Conservation (phyloP, 2,888 invertebrate genomes). For the Idaea biselata region DNA sequence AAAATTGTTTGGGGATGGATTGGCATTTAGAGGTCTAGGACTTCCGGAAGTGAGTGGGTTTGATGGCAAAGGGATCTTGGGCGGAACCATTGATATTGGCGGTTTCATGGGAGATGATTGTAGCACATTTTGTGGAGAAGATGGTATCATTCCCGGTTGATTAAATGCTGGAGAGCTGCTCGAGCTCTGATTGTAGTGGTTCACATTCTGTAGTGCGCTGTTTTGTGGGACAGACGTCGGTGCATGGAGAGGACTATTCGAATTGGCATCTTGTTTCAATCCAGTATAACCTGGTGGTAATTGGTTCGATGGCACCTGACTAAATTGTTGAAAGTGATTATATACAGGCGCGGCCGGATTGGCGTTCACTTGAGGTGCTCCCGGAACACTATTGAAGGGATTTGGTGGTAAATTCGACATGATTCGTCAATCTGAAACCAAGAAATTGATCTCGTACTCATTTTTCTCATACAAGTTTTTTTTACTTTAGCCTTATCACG, state of each 20-base stretch:
- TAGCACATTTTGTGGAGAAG: constrained; percentile 37
- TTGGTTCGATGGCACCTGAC: constrained; percentile 56
- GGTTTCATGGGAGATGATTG: constrained; percentile 56
- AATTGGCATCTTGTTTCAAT: constrained; percentile 65
- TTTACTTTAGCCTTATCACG: constrained; percentile 6
- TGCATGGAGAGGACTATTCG: constrained; percentile 56
- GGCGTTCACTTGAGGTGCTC: constrained; percentile 50
- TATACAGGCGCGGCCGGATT: constrained; percentile 46
- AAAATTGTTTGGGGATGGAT: constrained; percentile 49
- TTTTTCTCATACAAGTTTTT: neutral
- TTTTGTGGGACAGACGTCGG: constrained; percentile 41
- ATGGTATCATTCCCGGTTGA: constrained; percentile 55
- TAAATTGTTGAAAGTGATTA: constrained; percentile 50
- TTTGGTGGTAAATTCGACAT: constrained; percentile 74
- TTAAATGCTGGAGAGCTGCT: constrained; percentile 72
- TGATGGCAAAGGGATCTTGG: constrained; percentile 39
- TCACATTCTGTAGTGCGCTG: constrained; percentile 49
- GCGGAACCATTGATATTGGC: constrained; percentile 26
- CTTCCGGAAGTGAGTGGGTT: constrained; percentile 48
- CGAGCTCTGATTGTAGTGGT: constrained; percentile 62
- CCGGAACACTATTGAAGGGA: constrained; percentile 58
- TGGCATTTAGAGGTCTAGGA: constrained; percentile 43
- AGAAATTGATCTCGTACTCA: constrained; percentile 5
- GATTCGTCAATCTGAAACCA: constrained; percentile 64
- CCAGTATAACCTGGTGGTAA: constrained; percentile 54